Conservation (phyloP, 2,888 invertebrate species). For the Punctoribates punctum region DNA sequence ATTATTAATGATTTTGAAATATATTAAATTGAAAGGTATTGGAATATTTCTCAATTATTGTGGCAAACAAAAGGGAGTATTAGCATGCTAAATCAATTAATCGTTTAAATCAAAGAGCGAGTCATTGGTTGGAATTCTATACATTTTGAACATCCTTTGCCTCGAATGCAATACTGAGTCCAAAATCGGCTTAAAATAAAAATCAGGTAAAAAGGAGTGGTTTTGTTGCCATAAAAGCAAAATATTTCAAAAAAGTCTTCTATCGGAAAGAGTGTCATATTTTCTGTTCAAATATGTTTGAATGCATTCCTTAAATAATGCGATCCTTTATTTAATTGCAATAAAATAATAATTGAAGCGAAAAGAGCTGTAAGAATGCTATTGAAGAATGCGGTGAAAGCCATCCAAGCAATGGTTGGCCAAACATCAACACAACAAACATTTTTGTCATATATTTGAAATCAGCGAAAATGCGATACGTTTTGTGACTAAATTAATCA, state of each 20-base stretch:
- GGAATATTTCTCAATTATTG: not conserved
- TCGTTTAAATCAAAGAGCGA: too few species aligned
- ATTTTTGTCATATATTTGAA: not conserved
- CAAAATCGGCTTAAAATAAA: not conserved
- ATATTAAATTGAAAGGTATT: too few species aligned
- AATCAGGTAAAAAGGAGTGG: not conserved
- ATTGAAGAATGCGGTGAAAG: conserved; percentile 3
- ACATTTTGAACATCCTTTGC: too few species aligned
- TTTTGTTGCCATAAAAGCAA: not conserved
- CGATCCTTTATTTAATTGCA: conserved; percentile 7
- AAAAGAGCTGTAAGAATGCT: not conserved
- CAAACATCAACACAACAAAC: not conserved
- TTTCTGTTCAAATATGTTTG: not conserved
- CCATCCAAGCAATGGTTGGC: not conserved
- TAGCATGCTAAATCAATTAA: too few species aligned
- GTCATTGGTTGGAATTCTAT: too few species aligned
- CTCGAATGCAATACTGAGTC: not conserved
- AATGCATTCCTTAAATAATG: conserved; percentile 21
- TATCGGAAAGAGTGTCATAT: not conserved
- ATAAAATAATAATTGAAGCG: conserved; percentile 7
- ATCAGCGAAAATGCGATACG: not conserved
- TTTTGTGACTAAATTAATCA: not conserved
- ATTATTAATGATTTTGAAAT: too few species aligned
- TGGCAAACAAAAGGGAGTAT: not conserved
- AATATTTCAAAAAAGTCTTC: not conserved